Base-by-base conservation (phyloP, 2,888 invertebrate species). In the Palloptera scutellata region DNA sequence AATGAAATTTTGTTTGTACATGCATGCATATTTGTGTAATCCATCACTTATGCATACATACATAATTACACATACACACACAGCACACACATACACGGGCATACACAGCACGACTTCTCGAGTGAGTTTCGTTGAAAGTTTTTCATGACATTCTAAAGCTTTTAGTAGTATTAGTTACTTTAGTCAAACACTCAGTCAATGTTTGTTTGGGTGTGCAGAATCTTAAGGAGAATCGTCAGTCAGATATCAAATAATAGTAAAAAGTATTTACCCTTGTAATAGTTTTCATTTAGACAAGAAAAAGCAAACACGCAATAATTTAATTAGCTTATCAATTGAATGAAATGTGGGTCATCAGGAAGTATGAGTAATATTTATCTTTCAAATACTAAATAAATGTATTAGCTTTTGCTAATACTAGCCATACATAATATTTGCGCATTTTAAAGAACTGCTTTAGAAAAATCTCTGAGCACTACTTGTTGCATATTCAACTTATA, bases 311-410 rank as follows among this genome's bases (percentile, higher is more conserved):
- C 30, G 30, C 30, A 30, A 30, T 30, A 30, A 30, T 30, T 30
- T 30, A 30, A 30, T 30, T 30, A 30, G 6, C 30, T 30, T 30
- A 30, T 30, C 30, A 30, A 30, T 30, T 30, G 30, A 30, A 30
- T 30, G 40, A 40, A 43, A 43, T 19, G 19, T n/a, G 11, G 43
- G 3, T 52, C 65, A 67, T 59, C 67, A 54, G 48, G 19, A 54
- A 57, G 71, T 67, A 64, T 64, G 60, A 63, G 66, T 63, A 60
- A 69, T 59, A 41, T 62, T 30, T 30, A 6, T 30, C 6, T 30
- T 6, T 30, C 6, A 30, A 30, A 30, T n/a, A n/a, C n/a, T n/a
- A 11, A 64, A 69, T 43, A 62, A 11, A 12, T 10, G 61, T 1
- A 17, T 19, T 41, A 17, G 45, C 2, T 30, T 30, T 30, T 30